Evolutionary conservation across 2,888 invertebrate genomes (phyloP), one percentile per base, ranked within the genome.

Genomic region (Ormia ochracea): DNA sequence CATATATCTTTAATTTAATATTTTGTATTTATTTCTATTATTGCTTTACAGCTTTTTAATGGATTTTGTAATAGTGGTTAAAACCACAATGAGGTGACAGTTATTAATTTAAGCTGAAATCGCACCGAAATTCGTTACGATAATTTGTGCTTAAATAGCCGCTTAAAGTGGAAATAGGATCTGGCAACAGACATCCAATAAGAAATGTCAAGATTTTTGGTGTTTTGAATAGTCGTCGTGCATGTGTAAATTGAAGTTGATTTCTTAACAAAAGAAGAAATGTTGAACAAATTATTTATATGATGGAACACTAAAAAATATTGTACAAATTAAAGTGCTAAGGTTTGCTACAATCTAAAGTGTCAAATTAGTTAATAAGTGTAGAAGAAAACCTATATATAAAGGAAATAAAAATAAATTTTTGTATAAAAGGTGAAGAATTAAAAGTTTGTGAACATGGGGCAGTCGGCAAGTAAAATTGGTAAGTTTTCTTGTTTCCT

Each of bases 381-480:
- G 28, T 28, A 69, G 31, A 59, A n/a, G n/a, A n/a, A n/a, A n/a
- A n/a, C n/a, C n/a, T n/a, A n/a, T n/a, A 45, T 63, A 43, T 36
- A 65, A 45, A 59, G 45, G n/a, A 36, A 43, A 26, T 21, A 23
- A 61, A 36, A 19, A 43, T 23, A n/a, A 65, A 14, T 48, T 70
- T 66, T 72, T 54, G 28, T 56, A 66, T 70, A 45, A 78, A 73
- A 63, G 36, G 48, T n/a, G 45, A 45, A 56, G 14, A 45, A 31
- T n/a, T 66, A 38, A 63, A 19, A 58, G 59, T 43, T 17, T 43
- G 38, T 52, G 36, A 76, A 68, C 63, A 87, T 87, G 87, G 87
- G 87, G 63, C 86, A 87, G 80, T 86, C 88, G 84, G 87, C 87
- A 76, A 83, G 87, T 81, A 87, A 88, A 87, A 87, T 87, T 73